Evolutionary conservation across 2,888 invertebrate genomes (phyloP), one percentile per base, ranked within the genome.

Genomic region (Cryptocephalus primarius): DNA sequence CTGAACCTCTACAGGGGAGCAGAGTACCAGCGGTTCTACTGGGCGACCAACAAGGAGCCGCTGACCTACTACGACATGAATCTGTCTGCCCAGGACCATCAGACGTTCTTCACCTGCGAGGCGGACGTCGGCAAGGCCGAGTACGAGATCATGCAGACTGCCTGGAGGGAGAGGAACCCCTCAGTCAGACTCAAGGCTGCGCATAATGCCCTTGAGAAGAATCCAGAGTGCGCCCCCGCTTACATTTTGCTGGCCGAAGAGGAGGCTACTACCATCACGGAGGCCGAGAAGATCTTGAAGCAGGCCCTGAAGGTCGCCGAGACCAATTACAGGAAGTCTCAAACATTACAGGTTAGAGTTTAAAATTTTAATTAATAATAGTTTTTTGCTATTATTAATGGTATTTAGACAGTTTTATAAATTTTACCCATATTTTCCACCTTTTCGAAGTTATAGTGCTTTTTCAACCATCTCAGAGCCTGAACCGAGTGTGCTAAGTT

Each of bases 41-140:
- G 85, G 80, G 83, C 86, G 0, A 90, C 90, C 1, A 86, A 86
- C 57, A 90, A 92, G 63, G 94, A 97, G 58, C 95, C 97, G 0
- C 76, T 97, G 39, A 97, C 97, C 0, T 97, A 93, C 72, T 95
- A 97, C 70, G 97, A 99, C 66, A 96, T 97, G 96, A 99, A 97
- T 71, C 75, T 97, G 40, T 94, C 95, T 0, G 96, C 97, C 13
- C 96, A 97, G 73, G 97, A 97, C 72, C 97, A 99, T 71, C 96
- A 96, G 69, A 92, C 90, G 4, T 91, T 92, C 71, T 93, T 94
- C 65, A 92, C 90, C 0, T 91, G 92, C 69, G 92, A 93, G 67
- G 85, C 83, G 42, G 92, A 94, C 69, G 79, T 78, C 1, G 87
- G 88, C 33, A 88, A 86, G 69, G 82, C 85, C 4, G 92, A 93